Evolutionary conservation across 1,140 invertebrate genomes (phyloP), one percentile per base, ranked within the genome.

Genomic region (Teleopsis dalmanni): DNA sequence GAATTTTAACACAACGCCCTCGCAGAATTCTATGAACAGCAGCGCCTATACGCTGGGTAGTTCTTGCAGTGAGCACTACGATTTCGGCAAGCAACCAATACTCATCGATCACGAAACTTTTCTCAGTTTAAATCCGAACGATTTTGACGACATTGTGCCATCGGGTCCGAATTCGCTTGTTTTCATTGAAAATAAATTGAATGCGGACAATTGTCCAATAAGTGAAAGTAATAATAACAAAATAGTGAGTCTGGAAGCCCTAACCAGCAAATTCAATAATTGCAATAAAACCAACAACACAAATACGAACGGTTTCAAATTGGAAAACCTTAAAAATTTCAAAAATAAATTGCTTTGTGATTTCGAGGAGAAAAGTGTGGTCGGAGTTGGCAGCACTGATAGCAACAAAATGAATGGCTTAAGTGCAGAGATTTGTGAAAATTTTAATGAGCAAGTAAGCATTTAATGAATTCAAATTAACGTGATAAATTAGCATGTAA

Each of bases 381-480:
- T 26, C 4, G 47, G 48, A 29, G 44, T 13, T 18, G 13, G 14
- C 13, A 18, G 22, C 4, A 33, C 25, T 42, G 21, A 22, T 37
- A 31, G 18, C 31, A 56, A 53, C 43, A 67, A 66, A 60, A 68
- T 66, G 60, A 70, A 60, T 56, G 65, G 63, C 6, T 51, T 69
- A 31, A 65, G 61, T 49, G 63, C 66, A 21, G 66, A 70, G 47
- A 63, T 70, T 31, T 70, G 66, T 53, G 66, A 70, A 45, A 70
- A 69, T 67, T 52, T 70, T 29, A 67, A 69, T 38, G 65, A 70
- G 58, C 66, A 70, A 69, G 66, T 70, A 70, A 69, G 64, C 46
- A 45, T 36, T 27, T 43, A 7, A n/a, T n/a, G n/a, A n/a, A n/a
- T n/a, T n/a, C 7, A 31, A 31, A n/a, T n/a, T 31, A n/a, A n/a